A percentile compares a stretch with the other conserved stretches of the same genome.
Evolutionary conservation across 2,888 invertebrate species (phyloP).

Genomic region (Habrosyne pyritoides): DNA sequence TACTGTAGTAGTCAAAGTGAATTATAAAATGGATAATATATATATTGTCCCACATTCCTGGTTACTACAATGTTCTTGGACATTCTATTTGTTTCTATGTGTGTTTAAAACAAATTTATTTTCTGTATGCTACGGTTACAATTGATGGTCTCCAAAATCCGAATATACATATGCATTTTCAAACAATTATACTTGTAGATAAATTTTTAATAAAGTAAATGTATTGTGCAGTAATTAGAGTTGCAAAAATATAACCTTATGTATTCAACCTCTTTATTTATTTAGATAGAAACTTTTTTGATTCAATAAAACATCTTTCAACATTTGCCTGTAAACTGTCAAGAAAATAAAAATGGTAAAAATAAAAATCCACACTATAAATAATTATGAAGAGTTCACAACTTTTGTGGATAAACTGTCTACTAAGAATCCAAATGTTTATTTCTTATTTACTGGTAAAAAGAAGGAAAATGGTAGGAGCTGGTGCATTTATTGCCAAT

Average conservation of each 20-base stretch:
- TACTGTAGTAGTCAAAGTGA: too few relatives aligned
- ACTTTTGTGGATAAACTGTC: conserved; percentile 48
- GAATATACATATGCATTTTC: too few relatives aligned
- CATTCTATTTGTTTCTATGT: too few relatives aligned
- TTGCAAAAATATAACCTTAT: not conserved
- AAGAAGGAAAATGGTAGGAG: conserved; percentile 87
- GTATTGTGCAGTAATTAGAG: too few relatives aligned
- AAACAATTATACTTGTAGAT: too few relatives aligned
- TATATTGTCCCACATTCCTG: too few relatives aligned
- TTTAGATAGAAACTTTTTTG: not conserved
- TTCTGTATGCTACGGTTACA: too few relatives aligned
- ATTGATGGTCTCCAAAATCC: too few relatives aligned
- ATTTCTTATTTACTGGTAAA: conserved; percentile 74
- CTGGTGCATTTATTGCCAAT: conserved; percentile 87
- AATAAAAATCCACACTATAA: conserved; percentile 40
- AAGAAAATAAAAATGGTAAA: conserved; percentile 25
- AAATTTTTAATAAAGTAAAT: too few relatives aligned
- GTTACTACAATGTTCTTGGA: too few relatives aligned
- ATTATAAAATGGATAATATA: too few relatives aligned
- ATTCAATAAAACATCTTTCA: not conserved
- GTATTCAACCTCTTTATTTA: not conserved
- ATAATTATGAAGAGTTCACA: conserved; percentile 57
- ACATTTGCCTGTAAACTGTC: conserved; percentile 1
- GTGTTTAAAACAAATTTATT: too few relatives aligned
- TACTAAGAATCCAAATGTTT: conserved; percentile 48